Evolutionary conservation across 1,140 invertebrate genomes (phyloP).

Genomic region (Dreissena polymorpha): DNA sequence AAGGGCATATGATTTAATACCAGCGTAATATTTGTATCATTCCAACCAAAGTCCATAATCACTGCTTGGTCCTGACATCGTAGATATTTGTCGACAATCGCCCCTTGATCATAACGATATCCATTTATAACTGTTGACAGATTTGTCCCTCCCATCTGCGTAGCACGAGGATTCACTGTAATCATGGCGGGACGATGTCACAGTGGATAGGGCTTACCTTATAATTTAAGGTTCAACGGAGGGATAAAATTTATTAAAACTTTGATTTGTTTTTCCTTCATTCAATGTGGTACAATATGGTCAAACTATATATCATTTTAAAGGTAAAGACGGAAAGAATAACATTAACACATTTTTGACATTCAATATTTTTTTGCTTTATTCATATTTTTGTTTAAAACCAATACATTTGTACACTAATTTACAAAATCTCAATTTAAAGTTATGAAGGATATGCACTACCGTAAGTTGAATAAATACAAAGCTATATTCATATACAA

Average conservation of each 20-base stretch:
- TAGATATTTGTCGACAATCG: conserved; percentile 21
- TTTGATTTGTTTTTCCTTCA: too few relatives aligned
- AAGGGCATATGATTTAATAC: background rate
- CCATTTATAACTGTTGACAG: conserved; percentile 31
- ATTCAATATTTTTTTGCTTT: too few relatives aligned
- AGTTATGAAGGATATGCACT: too few relatives aligned
- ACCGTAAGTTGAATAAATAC: too few relatives aligned
- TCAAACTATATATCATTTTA: too few relatives aligned
- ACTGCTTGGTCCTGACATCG: conserved; percentile 7
- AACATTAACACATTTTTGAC: too few relatives aligned
- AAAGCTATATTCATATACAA: too few relatives aligned
- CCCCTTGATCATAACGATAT: conserved; percentile 8
- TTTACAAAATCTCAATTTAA: too few relatives aligned
- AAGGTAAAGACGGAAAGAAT: too few relatives aligned
- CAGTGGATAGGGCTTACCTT: background rate
- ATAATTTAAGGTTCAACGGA: background rate
- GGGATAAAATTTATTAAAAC: background rate
- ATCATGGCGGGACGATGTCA: background rate
- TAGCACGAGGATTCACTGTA: background rate
- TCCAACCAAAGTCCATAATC: background rate
- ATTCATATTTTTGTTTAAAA: too few relatives aligned
- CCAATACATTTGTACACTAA: too few relatives aligned
- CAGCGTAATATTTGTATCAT: background rate
- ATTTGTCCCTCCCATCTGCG: conserved; percentile 9
- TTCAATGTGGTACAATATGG: too few relatives aligned